Conservation (phyloP, 2,888 invertebrate species). For the Amblyjoppa proteus region DNA sequence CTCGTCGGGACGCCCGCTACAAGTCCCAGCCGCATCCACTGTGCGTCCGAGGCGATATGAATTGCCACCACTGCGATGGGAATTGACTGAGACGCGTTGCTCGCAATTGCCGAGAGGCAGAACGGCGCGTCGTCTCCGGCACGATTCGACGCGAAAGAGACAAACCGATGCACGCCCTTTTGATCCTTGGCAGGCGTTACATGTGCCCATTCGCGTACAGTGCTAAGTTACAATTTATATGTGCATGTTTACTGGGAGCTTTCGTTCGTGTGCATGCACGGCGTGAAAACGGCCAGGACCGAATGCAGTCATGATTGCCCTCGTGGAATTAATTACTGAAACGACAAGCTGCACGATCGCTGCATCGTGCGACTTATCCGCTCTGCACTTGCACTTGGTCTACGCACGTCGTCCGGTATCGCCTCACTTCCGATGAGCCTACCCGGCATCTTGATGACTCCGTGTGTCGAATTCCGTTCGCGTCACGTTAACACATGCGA, state of each 20-base stretch:
- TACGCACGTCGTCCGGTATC: background rate
- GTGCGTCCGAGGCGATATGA: slow-evolving; percentile 62
- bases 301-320: slow-evolving; percentile 50
- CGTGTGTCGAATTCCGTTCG: slow-evolving; percentile 25
- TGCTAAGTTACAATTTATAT: background rate
- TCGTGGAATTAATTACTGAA: slow-evolving; percentile 70
- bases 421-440: slow-evolving; percentile 31
- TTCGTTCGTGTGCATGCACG: slow-evolving; percentile 8
- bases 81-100: slow-evolving; percentile 48
- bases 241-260: background rate
- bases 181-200: background rate
- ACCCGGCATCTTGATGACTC: slow-evolving; percentile 53
- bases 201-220: no score
- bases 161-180: background rate
- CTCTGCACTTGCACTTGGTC: background rate
- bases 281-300: slow-evolving; percentile 41
- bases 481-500: slow-evolving; percentile 26
- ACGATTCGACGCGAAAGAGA: no score
- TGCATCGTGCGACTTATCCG: slow-evolving; percentile 16
- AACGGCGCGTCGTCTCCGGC: no score
- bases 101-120: no score
- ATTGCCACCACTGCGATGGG: slow-evolving; percentile 63
- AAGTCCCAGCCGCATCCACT: slow-evolving; percentile 52
- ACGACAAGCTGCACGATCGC: slow-evolving; percentile 45
- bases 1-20: slow-evolving; percentile 51